Base-by-base conservation (phyloP, 2,113 vertebrate genomes). In the Charina bottae region DNA sequence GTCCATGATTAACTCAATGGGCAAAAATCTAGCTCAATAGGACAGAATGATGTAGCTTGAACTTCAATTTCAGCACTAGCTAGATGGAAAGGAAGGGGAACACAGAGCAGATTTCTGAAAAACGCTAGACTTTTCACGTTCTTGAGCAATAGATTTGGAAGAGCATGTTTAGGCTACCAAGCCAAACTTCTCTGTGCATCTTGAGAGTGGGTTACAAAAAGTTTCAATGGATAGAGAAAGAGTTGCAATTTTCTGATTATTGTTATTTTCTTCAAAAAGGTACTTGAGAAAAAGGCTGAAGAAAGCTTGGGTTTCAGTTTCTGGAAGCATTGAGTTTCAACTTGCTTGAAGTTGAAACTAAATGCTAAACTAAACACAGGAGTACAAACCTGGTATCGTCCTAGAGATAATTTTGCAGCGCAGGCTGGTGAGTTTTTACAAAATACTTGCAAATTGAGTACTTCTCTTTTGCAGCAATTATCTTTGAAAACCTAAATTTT, bases 381-480 rank as follows among this genome's bases (percentile, higher is more conserved):
- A 64, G 94, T 85, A 96, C 97, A 95, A 92, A 98, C 98, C 98
- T 98, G 98, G 78, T 98, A 98, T 49, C 97, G 95, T 42, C 98
- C 98, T 95, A 99, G 95, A 93, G 96, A 96, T 42, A 97, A 83
- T 95, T 97, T 98, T 88, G 96, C 96, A 59, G 92, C 96, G 93
- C 98, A 99, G 28, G 94, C 93, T n/a, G 98, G 98, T 62, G 96
- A 92, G 93, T 99, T 98, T 95, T 96, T 98, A 94, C 98, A 99
- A 96, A 97, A 98, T 1, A 99, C 97, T 1, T 97, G 97, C 92
- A 98, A 97, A 88, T 98, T 99, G 90, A 98, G 97, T 93, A 99
- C 97, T 97, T 99, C 98, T 72, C 98, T 98, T 97, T 98, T 98
- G 94, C 98, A 98, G 95, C 98, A 99, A 94, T 98, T 98, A 92